A percentile compares a stretch with the other conserved stretches of the same genome.
Conservation (phyloP, 2,888 invertebrate genomes). For the Sinhomidia bicolor region DNA sequence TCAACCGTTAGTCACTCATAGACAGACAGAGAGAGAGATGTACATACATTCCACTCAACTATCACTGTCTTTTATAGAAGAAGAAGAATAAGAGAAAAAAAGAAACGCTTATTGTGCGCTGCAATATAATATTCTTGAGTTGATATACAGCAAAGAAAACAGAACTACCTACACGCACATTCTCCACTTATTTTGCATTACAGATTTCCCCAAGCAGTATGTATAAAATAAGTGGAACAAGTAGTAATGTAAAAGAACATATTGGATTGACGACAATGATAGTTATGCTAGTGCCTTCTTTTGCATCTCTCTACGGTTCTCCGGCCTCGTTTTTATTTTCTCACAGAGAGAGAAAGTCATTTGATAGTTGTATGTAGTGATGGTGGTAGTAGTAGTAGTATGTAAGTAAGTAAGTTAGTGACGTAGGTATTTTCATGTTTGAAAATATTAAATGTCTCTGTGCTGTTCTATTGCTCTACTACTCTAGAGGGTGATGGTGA, state of each 20-base stretch:
- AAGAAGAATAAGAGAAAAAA: too few species aligned
- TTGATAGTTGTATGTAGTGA: too few species aligned
- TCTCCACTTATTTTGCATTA: constrained; percentile 59
- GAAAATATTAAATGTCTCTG: not conserved
- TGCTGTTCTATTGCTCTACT: not conserved
- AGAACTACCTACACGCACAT: not conserved
- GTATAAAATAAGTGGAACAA: constrained; percentile 54
- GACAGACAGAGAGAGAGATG: constrained; percentile 5
- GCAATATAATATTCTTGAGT: too few species aligned
- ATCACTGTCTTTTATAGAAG: too few species aligned
- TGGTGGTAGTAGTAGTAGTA: too few species aligned
- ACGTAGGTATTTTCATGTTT: constrained; percentile 10
- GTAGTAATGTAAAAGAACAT: constrained; percentile 53
- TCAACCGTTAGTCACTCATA: constrained; percentile 68
- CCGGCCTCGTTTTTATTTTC: constrained; percentile 19
- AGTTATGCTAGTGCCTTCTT: constrained; percentile 40
- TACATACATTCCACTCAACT: not conserved
- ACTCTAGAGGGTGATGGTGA: not conserved
- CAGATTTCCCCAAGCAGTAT: constrained; percentile 51
- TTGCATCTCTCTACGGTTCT: not conserved
- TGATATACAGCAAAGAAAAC: too few species aligned
- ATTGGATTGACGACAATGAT: constrained; percentile 30
- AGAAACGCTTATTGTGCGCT: too few species aligned
- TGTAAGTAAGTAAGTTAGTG: constrained; percentile 3
- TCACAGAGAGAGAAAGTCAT: constrained; percentile 54